Evolutionary conservation across 2,888 invertebrate species (phyloP).

Genomic region (Tethea ocularis): DNA sequence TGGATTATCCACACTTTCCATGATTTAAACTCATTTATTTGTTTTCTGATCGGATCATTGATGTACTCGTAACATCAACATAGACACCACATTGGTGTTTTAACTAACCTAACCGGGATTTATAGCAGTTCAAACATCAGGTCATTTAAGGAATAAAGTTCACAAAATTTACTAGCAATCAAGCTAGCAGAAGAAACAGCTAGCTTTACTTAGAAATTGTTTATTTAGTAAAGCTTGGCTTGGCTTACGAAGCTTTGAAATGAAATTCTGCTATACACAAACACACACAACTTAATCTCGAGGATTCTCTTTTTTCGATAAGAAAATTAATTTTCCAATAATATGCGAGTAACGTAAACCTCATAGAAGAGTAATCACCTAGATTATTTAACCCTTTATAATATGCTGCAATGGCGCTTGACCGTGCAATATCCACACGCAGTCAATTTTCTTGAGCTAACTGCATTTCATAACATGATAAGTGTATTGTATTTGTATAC

Average conservation of each 20-base stretch:
- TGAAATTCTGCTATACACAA: too few species aligned
- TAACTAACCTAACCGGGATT: neutral
- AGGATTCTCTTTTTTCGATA: too few species aligned
- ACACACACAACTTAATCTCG: neutral
- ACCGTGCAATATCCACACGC: constrained; percentile 53
- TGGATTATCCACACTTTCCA: constrained; percentile 70
- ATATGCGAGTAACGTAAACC: neutral
- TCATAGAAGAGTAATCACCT: constrained; percentile 18
- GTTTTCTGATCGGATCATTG: constrained; percentile 30
- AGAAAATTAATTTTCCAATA: too few species aligned
- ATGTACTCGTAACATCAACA: constrained; percentile 16
- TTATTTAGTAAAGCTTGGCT: neutral
- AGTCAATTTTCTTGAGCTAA: constrained; percentile 30
- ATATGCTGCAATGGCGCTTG: constrained; percentile 53
- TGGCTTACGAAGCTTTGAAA: too few species aligned
- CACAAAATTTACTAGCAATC: neutral
- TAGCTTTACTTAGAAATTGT: neutral
- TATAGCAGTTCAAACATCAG: neutral
- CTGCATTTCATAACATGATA: constrained; percentile 24
- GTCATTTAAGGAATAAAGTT: neutral
- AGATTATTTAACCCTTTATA: constrained; percentile 40
- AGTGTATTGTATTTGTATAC: neutral
- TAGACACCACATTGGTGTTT: neutral
- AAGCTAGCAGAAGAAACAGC: neutral
- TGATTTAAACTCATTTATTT: constrained; percentile 37